Conservation (phyloP, 1,140 invertebrate species). For the Cotesia glomerata region DNA sequence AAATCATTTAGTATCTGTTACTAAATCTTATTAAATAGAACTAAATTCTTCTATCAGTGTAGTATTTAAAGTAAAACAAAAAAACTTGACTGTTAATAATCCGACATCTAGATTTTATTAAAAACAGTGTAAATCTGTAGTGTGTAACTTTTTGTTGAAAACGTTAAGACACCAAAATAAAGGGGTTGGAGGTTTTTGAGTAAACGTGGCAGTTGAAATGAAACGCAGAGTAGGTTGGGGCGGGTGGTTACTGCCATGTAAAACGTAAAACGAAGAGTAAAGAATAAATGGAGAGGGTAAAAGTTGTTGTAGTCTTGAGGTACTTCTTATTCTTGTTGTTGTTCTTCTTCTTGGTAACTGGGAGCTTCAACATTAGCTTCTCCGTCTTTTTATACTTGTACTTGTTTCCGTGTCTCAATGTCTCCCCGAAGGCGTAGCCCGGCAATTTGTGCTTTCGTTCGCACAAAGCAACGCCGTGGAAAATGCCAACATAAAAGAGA, state of each 20-base stretch:
- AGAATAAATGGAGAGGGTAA: not conserved
- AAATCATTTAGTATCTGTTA: no score
- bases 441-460: slow-evolving; percentile 64
- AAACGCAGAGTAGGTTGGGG: not conserved
- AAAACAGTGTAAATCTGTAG: slow-evolving; percentile 7
- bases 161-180: not conserved
- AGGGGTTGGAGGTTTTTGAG: slow-evolving; percentile 4
- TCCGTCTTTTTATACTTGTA: not conserved
- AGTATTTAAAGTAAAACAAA: not conserved
- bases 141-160: slow-evolving; percentile 1
- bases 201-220: slow-evolving; percentile 15
- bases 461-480: slow-evolving; percentile 59
- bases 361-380: not conserved
- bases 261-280: not conserved
- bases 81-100: not conserved
- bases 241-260: slow-evolving; percentile 11
- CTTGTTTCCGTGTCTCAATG: slow-evolving; percentile 58
- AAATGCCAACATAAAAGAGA: slow-evolving; percentile 63
- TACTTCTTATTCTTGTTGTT: slow-evolving; percentile 13
- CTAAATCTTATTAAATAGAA: no score
- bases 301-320: slow-evolving; percentile 10
- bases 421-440: slow-evolving; percentile 60
- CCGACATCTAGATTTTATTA: not conserved
- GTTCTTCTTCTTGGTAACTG: not conserved
- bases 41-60: no score